A percentile compares a stretch with the other conserved stretches of the same genome.
phyloP scores from a whole-genome alignment of 92 coral and sea anemone genomes.

The Desmophyllum pertusum region DNA sequence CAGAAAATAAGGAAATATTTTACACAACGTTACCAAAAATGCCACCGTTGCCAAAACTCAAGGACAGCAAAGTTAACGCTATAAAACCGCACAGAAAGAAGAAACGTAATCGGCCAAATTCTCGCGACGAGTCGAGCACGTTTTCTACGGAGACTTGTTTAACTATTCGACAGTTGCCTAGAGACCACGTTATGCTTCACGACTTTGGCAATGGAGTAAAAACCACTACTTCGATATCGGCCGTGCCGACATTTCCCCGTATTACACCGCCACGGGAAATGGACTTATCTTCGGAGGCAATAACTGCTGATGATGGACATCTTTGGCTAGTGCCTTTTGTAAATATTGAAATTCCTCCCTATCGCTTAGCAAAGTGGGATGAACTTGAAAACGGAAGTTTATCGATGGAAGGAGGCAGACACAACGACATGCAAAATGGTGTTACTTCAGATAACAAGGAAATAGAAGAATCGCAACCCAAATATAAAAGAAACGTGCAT shows the following conservation, averaged over 20 bases:
- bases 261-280: not conserved
- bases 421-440: not conserved
- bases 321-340: constrained; percentile 55
- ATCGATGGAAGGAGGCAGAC: not conserved
- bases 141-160: constrained; percentile 44
- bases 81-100: constrained; percentile 9
- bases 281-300: constrained; percentile 7
- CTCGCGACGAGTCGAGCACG: constrained; percentile 7
- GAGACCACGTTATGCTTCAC: constrained; percentile 49
- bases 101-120: not conserved
- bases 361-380: constrained; percentile 37
- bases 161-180: constrained; percentile 58
- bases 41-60: constrained; percentile 64
- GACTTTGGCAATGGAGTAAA: constrained; percentile 23
- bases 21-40: constrained; percentile 71
- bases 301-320: constrained; percentile 10
- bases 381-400: constrained; percentile 36
- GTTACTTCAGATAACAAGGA: not conserved
- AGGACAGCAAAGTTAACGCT: constrained; percentile 35
- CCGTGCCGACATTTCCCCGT: constrained; percentile 5
- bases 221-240: constrained; percentile 6
- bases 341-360: constrained; percentile 39
- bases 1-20: constrained; percentile 83
- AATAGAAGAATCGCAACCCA: constrained; percentile 32
- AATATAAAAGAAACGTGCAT: constrained; percentile 70